Conservation (phyloP, 2,113 vertebrate genomes). For the Heptranchias perlo region DNA sequence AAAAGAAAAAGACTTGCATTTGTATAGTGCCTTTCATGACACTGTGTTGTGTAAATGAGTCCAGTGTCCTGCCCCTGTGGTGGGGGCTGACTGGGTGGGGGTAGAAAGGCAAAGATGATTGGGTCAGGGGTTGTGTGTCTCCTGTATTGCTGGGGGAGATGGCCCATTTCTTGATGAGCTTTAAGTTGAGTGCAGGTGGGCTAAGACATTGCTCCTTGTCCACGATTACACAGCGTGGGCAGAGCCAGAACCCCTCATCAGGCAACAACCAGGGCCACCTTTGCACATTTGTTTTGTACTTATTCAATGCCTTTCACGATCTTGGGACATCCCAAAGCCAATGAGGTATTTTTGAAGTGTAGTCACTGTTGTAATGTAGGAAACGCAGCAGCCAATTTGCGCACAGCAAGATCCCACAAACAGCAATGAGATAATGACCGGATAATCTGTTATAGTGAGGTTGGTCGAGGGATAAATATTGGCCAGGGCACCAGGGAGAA, state of each 20-base stretch:
- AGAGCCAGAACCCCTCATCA: neutral
- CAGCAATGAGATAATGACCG: neutral
- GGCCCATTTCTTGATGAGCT: neutral
- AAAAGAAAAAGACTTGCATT: too few relatives aligned
- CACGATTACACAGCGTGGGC: neutral
- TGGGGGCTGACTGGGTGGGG: too few relatives aligned
- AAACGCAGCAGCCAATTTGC: neutral
- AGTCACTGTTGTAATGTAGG: too few relatives aligned
- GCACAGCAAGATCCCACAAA: neutral
- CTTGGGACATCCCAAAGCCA: too few relatives aligned
- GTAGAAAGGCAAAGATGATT: neutral
- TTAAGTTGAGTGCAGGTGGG: neutral
- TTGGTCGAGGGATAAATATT: neutral
- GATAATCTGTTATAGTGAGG: neutral
- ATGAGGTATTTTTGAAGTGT: too few relatives aligned
- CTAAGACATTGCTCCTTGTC: neutral
- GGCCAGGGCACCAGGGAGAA: too few relatives aligned
- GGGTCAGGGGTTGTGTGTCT: neutral
- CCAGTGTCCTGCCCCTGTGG: too few relatives aligned
- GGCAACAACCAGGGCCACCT: neutral
- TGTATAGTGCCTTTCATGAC: too few relatives aligned
- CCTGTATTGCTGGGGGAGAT: neutral
- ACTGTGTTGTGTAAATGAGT: neutral
- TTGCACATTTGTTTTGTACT: neutral
- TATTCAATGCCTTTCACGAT: neutral